Base-by-base conservation (phyloP, 2,797 vertebrate genomes). In the Phataginus tricuspis region DNA sequence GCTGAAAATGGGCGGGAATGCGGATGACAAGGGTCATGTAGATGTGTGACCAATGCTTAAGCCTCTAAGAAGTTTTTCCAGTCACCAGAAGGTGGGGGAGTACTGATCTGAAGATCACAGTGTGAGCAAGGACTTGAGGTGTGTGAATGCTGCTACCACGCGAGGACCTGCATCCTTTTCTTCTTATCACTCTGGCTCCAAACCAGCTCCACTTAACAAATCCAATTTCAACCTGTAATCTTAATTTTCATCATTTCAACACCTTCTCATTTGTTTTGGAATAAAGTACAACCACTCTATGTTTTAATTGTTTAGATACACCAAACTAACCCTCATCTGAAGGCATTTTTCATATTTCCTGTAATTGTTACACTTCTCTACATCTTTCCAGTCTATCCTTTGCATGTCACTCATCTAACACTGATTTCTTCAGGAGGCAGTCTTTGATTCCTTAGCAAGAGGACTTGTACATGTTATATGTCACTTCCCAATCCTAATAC, bases 101-200 rank as follows among this genome's bases (percentile, higher is more conserved):
- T 12, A 53, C 31, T 11, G 11, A 63, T n/a, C 23, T 27, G 7
- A 12, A 55, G 69, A 16, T n/a, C 37, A 8, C 9, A 37, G 27
- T 21, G 10, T 19, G n/a, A 59, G 21, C 37, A 66, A 61, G 34
- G 66, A 34, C 21, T 74, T 55, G 16, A 59, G 39, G n/a, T 27
- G 8, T 49, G 13, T 37, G 19, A 27, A 53, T 34, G 27, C 4
- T 31, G 42, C 5, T 31, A 18, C 1, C 9, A 1, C 4, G 0
- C 13, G 25, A 92, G 23, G 25, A 64, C 7, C 31, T 75, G 31
- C 13, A 51, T n/a, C 25, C 45, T 2, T 77, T 66, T 64, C 18
- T 34, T 72, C 63, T 55, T n/a, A 23, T 29, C 45, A 53, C 19
- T 37, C 59, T 75, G 5, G 12, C 42, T 86, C 66, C 49, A 63